These are phyloP conservation scores for Saccostrea glomerata DNA, from an alignment of 1,140 invertebrate genomes.

Conservation along the genomic window DNA sequence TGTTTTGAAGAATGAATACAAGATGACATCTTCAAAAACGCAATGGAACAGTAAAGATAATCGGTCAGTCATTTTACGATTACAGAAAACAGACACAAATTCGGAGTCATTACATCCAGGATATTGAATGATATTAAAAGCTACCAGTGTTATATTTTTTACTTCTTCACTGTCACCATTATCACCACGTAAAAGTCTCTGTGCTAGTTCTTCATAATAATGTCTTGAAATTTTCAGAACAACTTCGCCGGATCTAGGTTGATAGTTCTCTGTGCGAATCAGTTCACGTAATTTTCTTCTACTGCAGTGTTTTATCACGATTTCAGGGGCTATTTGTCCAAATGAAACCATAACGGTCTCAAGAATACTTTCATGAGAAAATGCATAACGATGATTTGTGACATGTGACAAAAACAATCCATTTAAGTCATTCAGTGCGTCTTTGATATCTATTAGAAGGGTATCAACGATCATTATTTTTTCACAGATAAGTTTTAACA, in stretches of 20 bases:
- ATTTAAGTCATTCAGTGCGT: neutral
- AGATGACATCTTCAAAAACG: neutral
- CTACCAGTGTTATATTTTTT: neutral
- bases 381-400: neutral
- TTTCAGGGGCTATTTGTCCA: neutral
- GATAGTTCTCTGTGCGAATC: neutral
- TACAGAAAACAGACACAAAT: neutral
- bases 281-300: neutral
- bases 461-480: neutral
- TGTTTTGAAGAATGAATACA: too few relatives aligned
- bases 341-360: neutral
- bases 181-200: neutral
- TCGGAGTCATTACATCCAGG: neutral
- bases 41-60: neutral
- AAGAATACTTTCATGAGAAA: neutral
- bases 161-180: neutral
- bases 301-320: neutral
- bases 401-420: neutral
- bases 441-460: neutral
- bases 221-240: neutral
- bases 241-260: neutral
- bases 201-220: neutral
- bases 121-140: neutral
- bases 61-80: neutral
- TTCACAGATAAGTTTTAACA: neutral